phyloP scores from a whole-genome alignment of 2,888 invertebrate genomes.

The Plagiodera versicolora region DNA sequence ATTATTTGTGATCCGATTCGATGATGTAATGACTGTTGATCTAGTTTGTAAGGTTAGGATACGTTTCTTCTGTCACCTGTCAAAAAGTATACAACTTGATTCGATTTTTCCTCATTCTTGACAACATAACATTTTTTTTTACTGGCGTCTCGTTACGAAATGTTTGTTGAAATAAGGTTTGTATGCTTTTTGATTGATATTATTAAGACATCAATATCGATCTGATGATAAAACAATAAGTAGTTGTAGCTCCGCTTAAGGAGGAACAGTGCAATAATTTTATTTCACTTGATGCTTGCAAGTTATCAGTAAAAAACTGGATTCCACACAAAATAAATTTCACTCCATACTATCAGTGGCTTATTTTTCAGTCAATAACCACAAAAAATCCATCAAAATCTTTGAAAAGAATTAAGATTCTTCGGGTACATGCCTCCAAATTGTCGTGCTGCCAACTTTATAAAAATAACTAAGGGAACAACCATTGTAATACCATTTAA shows the following conservation, averaged over 20 bases:
- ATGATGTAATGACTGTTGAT: conserved; percentile 4
- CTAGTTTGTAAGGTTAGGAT: background rate
- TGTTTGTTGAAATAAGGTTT: background rate
- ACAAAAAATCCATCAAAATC: too few relatives aligned
- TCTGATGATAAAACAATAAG: background rate
- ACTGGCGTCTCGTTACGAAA: too few relatives aligned
- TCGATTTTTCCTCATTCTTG: too few relatives aligned
- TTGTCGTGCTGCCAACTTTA: too few relatives aligned
- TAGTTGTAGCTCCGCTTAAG: background rate
- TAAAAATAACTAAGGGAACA: too few relatives aligned
- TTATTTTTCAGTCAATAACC: background rate
- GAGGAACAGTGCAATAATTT: background rate
- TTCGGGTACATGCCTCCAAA: too few relatives aligned
- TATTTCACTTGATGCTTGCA: background rate
- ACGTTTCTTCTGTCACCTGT: too few relatives aligned
- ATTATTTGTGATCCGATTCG: conserved; percentile 6
- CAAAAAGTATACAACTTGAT: background rate
- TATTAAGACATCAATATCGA: background rate
- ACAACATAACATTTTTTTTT: too few relatives aligned
- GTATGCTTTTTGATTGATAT: background rate
- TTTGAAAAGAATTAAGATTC: too few relatives aligned
- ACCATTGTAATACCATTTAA: too few relatives aligned
- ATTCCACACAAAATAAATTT: background rate
- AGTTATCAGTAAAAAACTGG: background rate
- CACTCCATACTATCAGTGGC: background rate